Evolutionary conservation across 2,113 vertebrate genomes (phyloP).

Genomic region (Ariopsis seemanni): DNA sequence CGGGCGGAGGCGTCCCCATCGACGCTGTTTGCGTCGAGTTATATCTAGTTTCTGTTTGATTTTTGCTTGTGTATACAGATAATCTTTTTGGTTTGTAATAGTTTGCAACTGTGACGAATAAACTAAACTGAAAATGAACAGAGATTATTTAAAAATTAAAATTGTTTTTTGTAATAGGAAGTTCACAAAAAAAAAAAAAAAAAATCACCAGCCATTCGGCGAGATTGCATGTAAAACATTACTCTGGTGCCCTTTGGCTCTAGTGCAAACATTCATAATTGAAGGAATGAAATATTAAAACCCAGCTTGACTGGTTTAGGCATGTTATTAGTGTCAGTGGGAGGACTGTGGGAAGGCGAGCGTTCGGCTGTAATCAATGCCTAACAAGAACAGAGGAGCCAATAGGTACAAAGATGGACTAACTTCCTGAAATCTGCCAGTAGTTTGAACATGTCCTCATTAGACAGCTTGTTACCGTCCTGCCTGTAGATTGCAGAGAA

Average conservation of each 20-base stretch:
- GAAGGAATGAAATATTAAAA: background rate
- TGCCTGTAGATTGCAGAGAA: constrained; percentile 95
- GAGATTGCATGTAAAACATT: background rate
- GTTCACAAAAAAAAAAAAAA: background rate
- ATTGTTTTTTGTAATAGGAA: background rate
- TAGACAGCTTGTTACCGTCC: constrained; percentile 95
- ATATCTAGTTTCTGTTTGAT: too few species aligned
- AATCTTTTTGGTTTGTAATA: too few species aligned
- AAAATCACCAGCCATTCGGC: background rate
- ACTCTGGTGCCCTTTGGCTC: background rate
- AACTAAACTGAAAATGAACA: background rate
- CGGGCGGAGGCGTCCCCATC: too few species aligned
- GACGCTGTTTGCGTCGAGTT: too few species aligned
- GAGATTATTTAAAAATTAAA: background rate
- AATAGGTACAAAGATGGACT: constrained; percentile 63
- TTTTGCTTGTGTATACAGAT: too few species aligned
- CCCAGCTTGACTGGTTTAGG: background rate
- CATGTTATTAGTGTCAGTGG: background rate
- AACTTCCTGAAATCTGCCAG: constrained; percentile 95
- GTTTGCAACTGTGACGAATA: too few species aligned
- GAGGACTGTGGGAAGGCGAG: background rate
- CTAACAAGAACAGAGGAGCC: background rate
- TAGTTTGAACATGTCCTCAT: constrained; percentile 94
- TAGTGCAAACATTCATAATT: background rate
- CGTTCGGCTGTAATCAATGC: background rate